Conservation (phyloP, 2,888 invertebrate species). For the Synergus laeviventris region DNA sequence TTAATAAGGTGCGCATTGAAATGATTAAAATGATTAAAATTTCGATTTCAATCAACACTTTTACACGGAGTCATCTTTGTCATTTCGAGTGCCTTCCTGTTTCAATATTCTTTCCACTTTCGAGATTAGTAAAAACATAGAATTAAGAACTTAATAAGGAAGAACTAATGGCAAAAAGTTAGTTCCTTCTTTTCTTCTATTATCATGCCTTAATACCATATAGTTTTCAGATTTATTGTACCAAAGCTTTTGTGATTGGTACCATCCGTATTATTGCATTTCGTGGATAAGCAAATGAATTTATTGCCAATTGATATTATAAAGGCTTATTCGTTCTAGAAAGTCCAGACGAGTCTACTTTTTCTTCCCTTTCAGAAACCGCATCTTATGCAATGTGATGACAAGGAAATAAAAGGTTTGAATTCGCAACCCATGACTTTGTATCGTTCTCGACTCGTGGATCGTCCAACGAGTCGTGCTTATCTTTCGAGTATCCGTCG, state of each 20-base stretch:
- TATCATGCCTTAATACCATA: too few species aligned
- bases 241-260: too few species aligned
- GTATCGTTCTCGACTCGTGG: not conserved
- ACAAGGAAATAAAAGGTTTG: not conserved
- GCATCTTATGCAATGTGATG: conserved; percentile 4
- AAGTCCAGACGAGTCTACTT: not conserved
- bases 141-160: not conserved
- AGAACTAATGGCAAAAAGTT: not conserved
- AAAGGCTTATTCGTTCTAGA: not conserved
- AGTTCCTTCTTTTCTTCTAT: not conserved
- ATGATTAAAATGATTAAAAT: too few species aligned
- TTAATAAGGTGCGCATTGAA: too few species aligned
- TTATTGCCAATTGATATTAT: too few species aligned
- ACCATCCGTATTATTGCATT: too few species aligned
- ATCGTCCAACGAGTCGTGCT: not conserved
- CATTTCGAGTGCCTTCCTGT: too few species aligned
- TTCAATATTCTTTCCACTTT: too few species aligned
- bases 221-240: too few species aligned
- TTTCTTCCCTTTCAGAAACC: not conserved
- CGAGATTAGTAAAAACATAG: not conserved
- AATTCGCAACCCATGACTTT: not conserved
- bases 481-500: conserved; percentile 30
- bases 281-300: too few species aligned
- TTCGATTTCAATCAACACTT: too few species aligned
- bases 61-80: too few species aligned